Percentiles rank a stretch among this genome's conserved stretches.
Conservation (phyloP, 2,888 invertebrate species). For the Danaus chrysippus region DNA sequence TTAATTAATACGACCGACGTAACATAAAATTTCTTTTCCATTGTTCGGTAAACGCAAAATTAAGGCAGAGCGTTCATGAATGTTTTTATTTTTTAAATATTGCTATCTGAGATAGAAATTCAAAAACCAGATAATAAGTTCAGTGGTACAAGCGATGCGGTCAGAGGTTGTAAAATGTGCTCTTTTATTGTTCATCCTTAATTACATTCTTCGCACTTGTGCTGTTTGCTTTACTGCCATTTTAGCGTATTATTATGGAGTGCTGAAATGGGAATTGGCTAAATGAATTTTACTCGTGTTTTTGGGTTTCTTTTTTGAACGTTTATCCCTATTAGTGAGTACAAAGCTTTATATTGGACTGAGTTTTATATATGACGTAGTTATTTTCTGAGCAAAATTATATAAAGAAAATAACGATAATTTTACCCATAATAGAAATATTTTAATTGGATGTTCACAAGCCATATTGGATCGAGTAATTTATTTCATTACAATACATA, state of each 20-base stretch:
- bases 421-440: too few species aligned
- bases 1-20: conserved; percentile 2
- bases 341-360: too few species aligned
- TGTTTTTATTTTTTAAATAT: conserved; percentile 54
- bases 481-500: too few species aligned
- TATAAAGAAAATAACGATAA: too few species aligned
- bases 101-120: conserved; percentile 59
- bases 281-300: neutral
- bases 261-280: neutral
- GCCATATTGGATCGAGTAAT: too few species aligned
- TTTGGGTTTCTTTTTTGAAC: neutral
- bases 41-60: conserved; percentile 6
- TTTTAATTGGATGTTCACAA: conserved; percentile 14
- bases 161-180: conserved; percentile 62
- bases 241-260: conserved; percentile 37
- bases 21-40: neutral
- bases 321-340: neutral
- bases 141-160: conserved; percentile 54
- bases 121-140: conserved; percentile 71
- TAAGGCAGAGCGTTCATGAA: neutral
- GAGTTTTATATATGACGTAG: too few species aligned
- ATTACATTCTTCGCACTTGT: conserved; percentile 65
- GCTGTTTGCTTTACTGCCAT: conserved; percentile 40
- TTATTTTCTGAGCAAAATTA: too few species aligned
- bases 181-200: conserved; percentile 65